Conservation (phyloP, 2,888 invertebrate species). For the Chalcis sispes region DNA sequence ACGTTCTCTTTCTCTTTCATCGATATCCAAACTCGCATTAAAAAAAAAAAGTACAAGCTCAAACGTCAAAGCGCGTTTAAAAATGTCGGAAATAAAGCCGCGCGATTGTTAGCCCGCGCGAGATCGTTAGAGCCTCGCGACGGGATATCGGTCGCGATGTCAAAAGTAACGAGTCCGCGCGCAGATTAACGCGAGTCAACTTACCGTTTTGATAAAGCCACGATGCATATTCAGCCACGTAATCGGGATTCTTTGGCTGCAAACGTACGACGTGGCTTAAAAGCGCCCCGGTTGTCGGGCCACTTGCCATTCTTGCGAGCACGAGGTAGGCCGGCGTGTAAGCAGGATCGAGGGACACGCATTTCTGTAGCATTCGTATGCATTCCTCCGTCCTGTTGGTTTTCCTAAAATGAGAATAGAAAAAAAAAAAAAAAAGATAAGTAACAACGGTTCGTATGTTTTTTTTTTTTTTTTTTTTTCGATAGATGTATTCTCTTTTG, state of each 20-base stretch:
- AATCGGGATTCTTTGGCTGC: slow-evolving; percentile 83
- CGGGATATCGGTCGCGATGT: background rate
- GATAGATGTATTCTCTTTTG: too few relatives aligned
- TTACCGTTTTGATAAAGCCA: slow-evolving; percentile 84
- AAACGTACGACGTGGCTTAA: slow-evolving; percentile 81
- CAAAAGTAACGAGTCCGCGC: background rate
- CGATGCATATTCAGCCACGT: slow-evolving; percentile 83
- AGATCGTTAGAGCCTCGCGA: background rate
- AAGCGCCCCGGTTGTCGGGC: slow-evolving; percentile 78
- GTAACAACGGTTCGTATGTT: too few relatives aligned
- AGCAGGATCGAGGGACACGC: slow-evolving; percentile 82
- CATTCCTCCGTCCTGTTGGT: slow-evolving; percentile 82
- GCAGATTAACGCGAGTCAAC: slow-evolving; percentile 26
- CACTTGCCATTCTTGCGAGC: slow-evolving; percentile 80
- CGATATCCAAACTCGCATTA: too few relatives aligned
- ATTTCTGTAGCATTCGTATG: slow-evolving; percentile 82
- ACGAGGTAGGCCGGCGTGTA: slow-evolving; percentile 85
- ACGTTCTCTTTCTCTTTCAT: too few relatives aligned
- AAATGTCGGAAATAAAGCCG: background rate
- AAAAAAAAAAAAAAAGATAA: background rate
- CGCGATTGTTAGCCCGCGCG: background rate
- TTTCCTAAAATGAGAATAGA: slow-evolving; percentile 81
- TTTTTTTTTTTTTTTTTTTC: too few relatives aligned
- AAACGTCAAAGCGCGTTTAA: too few relatives aligned
- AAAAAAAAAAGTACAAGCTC: too few relatives aligned